Evolutionary conservation across 2,113 vertebrate genomes (phyloP), one percentile per base, ranked within the genome.

Genomic region (Fulmarus glacialis): DNA sequence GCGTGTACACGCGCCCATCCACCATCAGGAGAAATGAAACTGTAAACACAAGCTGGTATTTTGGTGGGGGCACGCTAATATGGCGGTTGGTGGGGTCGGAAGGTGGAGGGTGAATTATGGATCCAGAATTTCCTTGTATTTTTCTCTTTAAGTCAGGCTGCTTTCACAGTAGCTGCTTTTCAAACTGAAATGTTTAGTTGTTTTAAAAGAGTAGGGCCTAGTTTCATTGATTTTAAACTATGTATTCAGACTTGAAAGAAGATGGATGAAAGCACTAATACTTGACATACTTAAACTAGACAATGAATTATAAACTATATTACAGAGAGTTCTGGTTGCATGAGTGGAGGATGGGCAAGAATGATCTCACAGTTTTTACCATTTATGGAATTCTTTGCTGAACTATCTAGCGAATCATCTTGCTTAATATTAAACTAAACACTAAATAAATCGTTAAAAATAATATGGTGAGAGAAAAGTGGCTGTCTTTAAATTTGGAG

Each of bases 21-120:
- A 97, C 98, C 98, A 97, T 97, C 98, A 98, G 98, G 98, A 98
- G 98, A 73, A 95, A 95, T 30, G 94, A 90, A 95, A 98, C 97
- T 98, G 98, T 98, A 98, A 98, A 98, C 98, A 98, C 98, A 98
- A 98, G 98, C 98, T 98, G 98, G 97, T 98, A 98, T 98, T 98
- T 98, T 98, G 98, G 98, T 98, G 98, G 93, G 97, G 98, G 98
- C 98, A 97, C 98, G 97, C 98, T 98, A 98, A 98, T 98, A 98
- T 98, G 98, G 98, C 98, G 98, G 94, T 98, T 98, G 98, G 98
- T 95, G 95, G 93, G 98, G 98, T 98, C 98, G 3, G 96, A 95
- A 93, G 98, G 98, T 98, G 98, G 97, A 97, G 98, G 98, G 98
- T 98, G 98, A 98, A 97, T 97, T 97, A 97, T 98, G 97, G 98